Evolutionary conservation across 2,888 invertebrate genomes (phyloP), one percentile per base, ranked within the genome.

Genomic region (Hedychridium roseum): DNA sequence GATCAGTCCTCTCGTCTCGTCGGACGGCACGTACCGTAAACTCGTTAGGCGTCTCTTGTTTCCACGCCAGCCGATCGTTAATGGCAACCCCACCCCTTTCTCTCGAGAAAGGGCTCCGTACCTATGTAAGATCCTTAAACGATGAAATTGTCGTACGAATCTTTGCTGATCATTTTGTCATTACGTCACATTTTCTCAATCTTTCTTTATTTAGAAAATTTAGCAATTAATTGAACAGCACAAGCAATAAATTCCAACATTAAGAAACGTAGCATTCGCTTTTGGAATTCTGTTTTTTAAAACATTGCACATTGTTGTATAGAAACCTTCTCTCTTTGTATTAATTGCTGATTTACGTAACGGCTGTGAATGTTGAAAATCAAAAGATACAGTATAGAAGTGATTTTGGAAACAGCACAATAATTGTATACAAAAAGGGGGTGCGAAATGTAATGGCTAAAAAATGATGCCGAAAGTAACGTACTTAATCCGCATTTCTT

Each of bases 21-120:
- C 62, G 61, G 53, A 55, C 62, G 54, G 36, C 49, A 43, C 43
- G 41, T 47, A 49, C 49, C 56, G 66, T 74, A 76, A 76, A 73
- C 73, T 76, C 76, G 71, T 76, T 73, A 76, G 70, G 64, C 69
- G 65, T 57, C 70, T 67, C 73, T 76, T 75, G 74, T 76, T 71
- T 72, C 64, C 68, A 61, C 60, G n/a, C n/a, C n/a, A n/a, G n/a
- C n/a, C n/a, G 65, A 57, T 64, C 70, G 68, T 71, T 69, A 72
- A 70, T 62, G 57, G 59, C 49, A 55, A n/a, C n/a, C n/a, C n/a
- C n/a, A n/a, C 58, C 43, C 45, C 47, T 31, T 28, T 43, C 16
- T 26, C 12, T 9, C 45, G 46, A 46, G 46, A 46, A 44, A 41
- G 50, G 50, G 57, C 39, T 37, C 17, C 38, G 17, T 38, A 38